A percentile compares a stretch with the other conserved stretches of the same genome.
Evolutionary conservation across 2,113 vertebrate species (phyloP).

Genomic region (Dendropsophus ebraccatus): DNA sequence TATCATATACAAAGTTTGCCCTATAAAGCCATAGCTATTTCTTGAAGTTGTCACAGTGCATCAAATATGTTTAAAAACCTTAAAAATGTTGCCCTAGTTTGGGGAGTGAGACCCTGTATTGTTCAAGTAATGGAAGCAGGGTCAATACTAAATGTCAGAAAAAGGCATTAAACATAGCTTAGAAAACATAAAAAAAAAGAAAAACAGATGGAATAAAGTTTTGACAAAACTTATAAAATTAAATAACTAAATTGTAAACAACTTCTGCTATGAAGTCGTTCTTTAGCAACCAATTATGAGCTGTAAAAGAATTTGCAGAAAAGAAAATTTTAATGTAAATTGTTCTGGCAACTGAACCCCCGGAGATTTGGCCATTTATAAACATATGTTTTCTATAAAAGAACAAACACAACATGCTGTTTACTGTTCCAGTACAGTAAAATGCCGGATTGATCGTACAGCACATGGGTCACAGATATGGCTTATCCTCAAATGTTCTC

Average conservation of each 20-base stretch:
- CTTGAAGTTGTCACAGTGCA: too few species aligned
- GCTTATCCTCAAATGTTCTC: neutral
- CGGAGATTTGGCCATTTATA: neutral
- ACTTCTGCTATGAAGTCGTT: neutral
- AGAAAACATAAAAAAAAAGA: too few species aligned
- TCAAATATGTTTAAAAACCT: too few species aligned
- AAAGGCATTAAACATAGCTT: too few species aligned
- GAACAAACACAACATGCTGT: neutral
- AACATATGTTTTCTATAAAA: neutral
- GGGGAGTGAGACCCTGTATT: too few species aligned
- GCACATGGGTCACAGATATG: neutral
- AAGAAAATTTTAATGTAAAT: neutral
- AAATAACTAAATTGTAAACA: neutral
- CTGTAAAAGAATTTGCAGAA: neutral
- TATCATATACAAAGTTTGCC: too few species aligned
- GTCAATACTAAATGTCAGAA: too few species aligned
- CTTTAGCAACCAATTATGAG: neutral
- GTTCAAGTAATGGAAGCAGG: too few species aligned
- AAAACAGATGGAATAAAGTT: too few species aligned
- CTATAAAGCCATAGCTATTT: too few species aligned
- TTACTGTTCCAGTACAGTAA: neutral
- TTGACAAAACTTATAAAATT: neutral
- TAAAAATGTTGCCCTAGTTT: too few species aligned
- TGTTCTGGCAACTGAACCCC: neutral
- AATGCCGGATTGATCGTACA: neutral